Base-by-base conservation (phyloP, 2,113 vertebrate genomes). In the Trinectes maculatus region DNA sequence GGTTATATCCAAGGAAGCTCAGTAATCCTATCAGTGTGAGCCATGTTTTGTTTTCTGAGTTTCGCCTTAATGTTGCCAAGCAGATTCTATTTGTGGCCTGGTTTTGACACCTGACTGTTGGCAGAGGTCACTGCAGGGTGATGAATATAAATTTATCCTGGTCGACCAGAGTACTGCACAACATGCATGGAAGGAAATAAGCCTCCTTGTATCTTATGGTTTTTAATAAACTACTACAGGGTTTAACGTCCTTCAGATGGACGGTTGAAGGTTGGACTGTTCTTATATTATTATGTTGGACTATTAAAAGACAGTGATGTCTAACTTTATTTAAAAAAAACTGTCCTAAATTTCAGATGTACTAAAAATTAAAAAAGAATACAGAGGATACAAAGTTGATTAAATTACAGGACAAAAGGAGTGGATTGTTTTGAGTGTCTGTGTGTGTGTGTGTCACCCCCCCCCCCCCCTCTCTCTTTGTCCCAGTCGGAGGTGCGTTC, bases 401-500 rank as follows among this genome's bases (percentile, higher is more conserved):
- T 5, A 18, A 46, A 42, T 31, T 19, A 43, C 16, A 2, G 39
- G 33, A 3, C 19, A 29, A 21, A 31, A 9, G 40, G 28, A 9
- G 48, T 59, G 48, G 43, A 44, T 13, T 33, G 48, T 52, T 33
- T 16, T 37, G 15, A 52, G 54, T 61, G 63, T 26, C 39, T 70
- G 56, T 34, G 59, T 71, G 70, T 22, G 54, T 36, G 66, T 63
- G 62, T 54, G 58, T 55, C 61, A 53, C 16, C 48, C 72, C 51
- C 63, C 67, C 37, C 47, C 63, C 33, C 42, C 42, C 29, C 91
- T 91, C 12, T 39, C n/a, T n/a, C 39, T 40, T 40, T 40, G 39
- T 40, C 39, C 92, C 89, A 53, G 64, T 78, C 70, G 76, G 82
- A 79, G 58, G 66, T 61, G 82, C 64, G 79, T 85, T 84, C 75